phyloP scores from a whole-genome alignment of 2,888 invertebrate species.

The Drosophila atripex region DNA sequence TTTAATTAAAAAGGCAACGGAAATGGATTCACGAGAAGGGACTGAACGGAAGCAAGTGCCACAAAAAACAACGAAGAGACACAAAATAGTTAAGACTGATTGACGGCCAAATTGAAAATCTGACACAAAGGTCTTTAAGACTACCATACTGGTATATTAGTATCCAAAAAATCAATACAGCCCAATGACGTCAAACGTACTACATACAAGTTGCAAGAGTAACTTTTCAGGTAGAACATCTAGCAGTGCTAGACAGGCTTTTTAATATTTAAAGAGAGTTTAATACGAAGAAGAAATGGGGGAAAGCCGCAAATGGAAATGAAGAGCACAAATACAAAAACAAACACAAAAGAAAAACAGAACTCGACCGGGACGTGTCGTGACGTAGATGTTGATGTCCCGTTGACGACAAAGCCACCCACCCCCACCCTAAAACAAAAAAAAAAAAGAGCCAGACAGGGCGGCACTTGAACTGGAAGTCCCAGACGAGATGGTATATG shows the following conservation, averaged over 20 bases:
- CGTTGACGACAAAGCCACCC: slow-evolving; percentile 29
- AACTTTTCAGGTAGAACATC: slow-evolving; percentile 31
- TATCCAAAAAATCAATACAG: slow-evolving; percentile 61
- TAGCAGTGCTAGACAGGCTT: slow-evolving; percentile 46
- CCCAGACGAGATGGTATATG: slow-evolving; percentile 59
- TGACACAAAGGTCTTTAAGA: slow-evolving; percentile 44
- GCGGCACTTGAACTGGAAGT: slow-evolving; percentile 69
- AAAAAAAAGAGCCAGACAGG: slow-evolving; percentile 33
- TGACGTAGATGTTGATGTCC: slow-evolving; percentile 46
- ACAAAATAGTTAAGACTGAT: slow-evolving; percentile 46
- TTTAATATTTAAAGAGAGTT: slow-evolving; percentile 75
- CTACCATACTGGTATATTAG: slow-evolving; percentile 4
- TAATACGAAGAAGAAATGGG: slow-evolving; percentile 56
- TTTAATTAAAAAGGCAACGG: slow-evolving; percentile 65
- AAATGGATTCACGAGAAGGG: slow-evolving; percentile 52
- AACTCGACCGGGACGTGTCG: slow-evolving; percentile 31
- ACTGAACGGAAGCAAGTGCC: background rate
- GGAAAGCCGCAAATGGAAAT: slow-evolving; percentile 41
- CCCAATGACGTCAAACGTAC: slow-evolving; percentile 41
- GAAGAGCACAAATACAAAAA: slow-evolving; percentile 15
- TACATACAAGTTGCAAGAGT: slow-evolving; percentile 17
- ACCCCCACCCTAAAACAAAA: slow-evolving; percentile 36
- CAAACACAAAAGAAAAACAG: slow-evolving; percentile 5
- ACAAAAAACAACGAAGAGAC: slow-evolving; percentile 2
- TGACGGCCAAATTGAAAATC: slow-evolving; percentile 62